A percentile compares a stretch with the other conserved stretches of the same genome.
Conservation (phyloP, 2,888 invertebrate genomes). For the Cenopis cana region DNA sequence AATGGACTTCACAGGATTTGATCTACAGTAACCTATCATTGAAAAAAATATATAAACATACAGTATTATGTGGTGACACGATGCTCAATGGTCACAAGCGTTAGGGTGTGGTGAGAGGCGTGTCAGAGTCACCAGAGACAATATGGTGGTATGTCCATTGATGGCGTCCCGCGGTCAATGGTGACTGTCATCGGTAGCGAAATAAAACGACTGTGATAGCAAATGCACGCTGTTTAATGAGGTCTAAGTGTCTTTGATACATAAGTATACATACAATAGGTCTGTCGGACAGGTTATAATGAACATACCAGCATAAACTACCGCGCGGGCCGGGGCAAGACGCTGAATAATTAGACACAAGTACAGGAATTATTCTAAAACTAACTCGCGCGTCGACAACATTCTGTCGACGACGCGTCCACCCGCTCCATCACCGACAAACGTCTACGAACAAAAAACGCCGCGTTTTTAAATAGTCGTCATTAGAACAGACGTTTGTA, state of each 20-base stretch:
- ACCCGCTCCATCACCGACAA: slow-evolving; percentile 14
- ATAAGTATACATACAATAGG: slow-evolving; percentile 63
- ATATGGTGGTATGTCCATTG: slow-evolving; percentile 80
- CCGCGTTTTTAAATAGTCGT: slow-evolving; percentile 1
- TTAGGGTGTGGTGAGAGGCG: slow-evolving; percentile 28
- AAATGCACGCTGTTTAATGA: slow-evolving; percentile 80
- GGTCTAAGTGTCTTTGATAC: slow-evolving; percentile 76
- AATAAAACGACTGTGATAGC: slow-evolving; percentile 78
- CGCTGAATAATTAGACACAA: slow-evolving; percentile 44
- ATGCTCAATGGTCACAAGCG: slow-evolving; percentile 23
- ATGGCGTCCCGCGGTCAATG: slow-evolving; percentile 52
- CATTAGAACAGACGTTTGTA: slow-evolving; percentile 26
- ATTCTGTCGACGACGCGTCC: not conserved
- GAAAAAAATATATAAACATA: slow-evolving; percentile 39
- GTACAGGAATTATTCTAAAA: slow-evolving; percentile 41
- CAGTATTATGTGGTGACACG: slow-evolving; percentile 20
- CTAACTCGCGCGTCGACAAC: slow-evolving; percentile 21
- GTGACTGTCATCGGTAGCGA: slow-evolving; percentile 58
- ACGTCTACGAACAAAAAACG: slow-evolving; percentile 2
- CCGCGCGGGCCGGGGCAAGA: slow-evolving; percentile 51
- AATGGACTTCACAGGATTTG: slow-evolving; percentile 62
- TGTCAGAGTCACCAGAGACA: slow-evolving; percentile 59
- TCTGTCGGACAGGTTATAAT: slow-evolving; percentile 61
- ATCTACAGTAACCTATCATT: slow-evolving; percentile 58
- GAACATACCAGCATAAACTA: slow-evolving; percentile 79